Base-by-base conservation (phyloP, 2,888 invertebrate genomes). In the Rutpela maculata region DNA sequence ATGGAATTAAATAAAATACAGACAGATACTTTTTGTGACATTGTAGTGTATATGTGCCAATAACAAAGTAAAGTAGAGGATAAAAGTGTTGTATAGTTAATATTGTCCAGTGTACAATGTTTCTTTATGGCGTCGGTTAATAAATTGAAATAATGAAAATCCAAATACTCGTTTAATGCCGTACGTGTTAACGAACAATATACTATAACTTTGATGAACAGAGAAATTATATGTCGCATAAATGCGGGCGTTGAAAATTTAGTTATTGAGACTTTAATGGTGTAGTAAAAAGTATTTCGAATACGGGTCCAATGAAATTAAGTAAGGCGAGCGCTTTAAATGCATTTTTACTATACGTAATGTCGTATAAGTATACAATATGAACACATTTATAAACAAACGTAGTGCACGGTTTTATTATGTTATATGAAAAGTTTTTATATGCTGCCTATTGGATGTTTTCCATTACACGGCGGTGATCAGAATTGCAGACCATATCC, bases 401-500 rank as follows among this genome's bases (percentile, higher is more conserved):
- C 81, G 78, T 76, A 79, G 76, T 57, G 74, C 70, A 65, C 73
- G 83, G 83, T 86, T 87, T 87, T 87, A 87, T 87, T 87, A 85
- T 86, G 80, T 81, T 86, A 86, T 86, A 87, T 84, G 88, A 86
- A 87, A 88, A 88, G 84, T 88, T 88, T 89, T 89, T 89, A 89
- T 87, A 86, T 84, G 84, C 84, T 82, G 88, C 88, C 88, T 88
- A 89, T 89, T 88, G 88, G 88, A 88, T 86, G 84, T 83, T 82
- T 87, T 87, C 88, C 88, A 88, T 89, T 88, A 88, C 86, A 84
- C 78, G 86, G 80, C 85, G 85, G 85, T 87, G 88, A 88, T 88
- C 88, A 88, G 88, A 88, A 88, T 88, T 87, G 88, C 87, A 85
- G 87, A 85, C 86, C 86, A 86, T 88, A 88, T 87, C 86, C 84